phyloP scores from a whole-genome alignment of 1,140 invertebrate species.

The Triops cancriformis region DNA sequence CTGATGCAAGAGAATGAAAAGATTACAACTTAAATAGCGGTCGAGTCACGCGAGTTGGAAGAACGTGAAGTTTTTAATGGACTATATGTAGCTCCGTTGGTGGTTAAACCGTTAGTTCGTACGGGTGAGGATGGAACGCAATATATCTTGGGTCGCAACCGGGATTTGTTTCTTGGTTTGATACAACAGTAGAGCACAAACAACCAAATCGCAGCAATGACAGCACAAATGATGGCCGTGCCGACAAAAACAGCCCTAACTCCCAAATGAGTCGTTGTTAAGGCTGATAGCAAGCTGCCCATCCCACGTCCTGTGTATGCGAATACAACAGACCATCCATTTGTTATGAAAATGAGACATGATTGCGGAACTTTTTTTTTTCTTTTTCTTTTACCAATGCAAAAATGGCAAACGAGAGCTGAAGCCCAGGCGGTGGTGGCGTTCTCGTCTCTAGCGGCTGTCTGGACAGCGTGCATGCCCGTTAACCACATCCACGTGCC shows the following conservation, averaged over 20 bases:
- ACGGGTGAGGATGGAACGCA: not conserved
- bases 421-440: constrained; percentile 23
- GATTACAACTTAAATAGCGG: not conserved
- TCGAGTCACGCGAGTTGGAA: not conserved
- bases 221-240: constrained; percentile 16
- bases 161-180: not conserved
- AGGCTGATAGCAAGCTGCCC: constrained; percentile 17
- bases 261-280: constrained; percentile 15
- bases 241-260: constrained; percentile 1
- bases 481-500: constrained; percentile 26
- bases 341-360: constrained; percentile 9
- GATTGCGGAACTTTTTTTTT: not conserved
- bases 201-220: constrained; percentile 16
- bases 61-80: not conserved
- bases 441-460: not conserved
- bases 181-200: not conserved
- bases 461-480: not conserved
- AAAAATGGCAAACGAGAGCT: constrained; percentile 24
- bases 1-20: not conserved
- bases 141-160: not conserved
- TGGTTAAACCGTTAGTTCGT: not conserved
- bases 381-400: constrained; percentile 22
- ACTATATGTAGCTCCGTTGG: not conserved
- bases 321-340: not conserved
- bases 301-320: constrained; percentile 17